These are phyloP conservation scores for Gracilinanus agilis DNA, from an alignment of 2,113 vertebrate species.

Conservation along the genomic window DNA sequence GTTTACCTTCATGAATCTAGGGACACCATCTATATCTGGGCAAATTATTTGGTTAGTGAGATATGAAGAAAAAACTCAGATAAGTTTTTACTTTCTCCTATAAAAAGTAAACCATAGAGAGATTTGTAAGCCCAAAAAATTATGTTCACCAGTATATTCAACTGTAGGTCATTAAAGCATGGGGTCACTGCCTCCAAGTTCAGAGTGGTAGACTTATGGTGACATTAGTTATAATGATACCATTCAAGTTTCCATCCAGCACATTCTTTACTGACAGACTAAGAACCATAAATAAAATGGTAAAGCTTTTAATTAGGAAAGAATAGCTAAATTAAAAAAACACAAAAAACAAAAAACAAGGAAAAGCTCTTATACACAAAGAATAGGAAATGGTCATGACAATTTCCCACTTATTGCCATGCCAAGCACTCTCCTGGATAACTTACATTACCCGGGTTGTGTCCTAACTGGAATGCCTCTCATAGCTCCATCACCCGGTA, in stretches of 20 bases:
- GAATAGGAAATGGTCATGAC: neutral
- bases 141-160: slow-evolving; percentile 15
- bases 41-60: slow-evolving; percentile 29
- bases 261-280: neutral
- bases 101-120: slow-evolving; percentile 38
- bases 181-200: neutral
- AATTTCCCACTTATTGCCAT: neutral
- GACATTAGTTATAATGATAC: neutral
- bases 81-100: neutral
- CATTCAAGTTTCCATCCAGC: neutral
- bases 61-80: slow-evolving; percentile 35
- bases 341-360: too few species aligned
- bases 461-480: neutral
- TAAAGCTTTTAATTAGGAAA: neutral
- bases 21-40: slow-evolving; percentile 36
- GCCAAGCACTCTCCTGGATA: neutral
- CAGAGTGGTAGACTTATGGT: neutral
- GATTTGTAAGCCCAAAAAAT: slow-evolving; percentile 8
- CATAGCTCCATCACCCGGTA: neutral
- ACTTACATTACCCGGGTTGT: neutral
- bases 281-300: neutral
- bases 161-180: slow-evolving; percentile 25
- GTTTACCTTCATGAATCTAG: slow-evolving; percentile 25
- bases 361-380: neutral
- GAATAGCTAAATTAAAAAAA: neutral